Evolutionary conservation across 2,888 invertebrate genomes (phyloP), one percentile per base, ranked within the genome.

Genomic region (Axea sp.): DNA sequence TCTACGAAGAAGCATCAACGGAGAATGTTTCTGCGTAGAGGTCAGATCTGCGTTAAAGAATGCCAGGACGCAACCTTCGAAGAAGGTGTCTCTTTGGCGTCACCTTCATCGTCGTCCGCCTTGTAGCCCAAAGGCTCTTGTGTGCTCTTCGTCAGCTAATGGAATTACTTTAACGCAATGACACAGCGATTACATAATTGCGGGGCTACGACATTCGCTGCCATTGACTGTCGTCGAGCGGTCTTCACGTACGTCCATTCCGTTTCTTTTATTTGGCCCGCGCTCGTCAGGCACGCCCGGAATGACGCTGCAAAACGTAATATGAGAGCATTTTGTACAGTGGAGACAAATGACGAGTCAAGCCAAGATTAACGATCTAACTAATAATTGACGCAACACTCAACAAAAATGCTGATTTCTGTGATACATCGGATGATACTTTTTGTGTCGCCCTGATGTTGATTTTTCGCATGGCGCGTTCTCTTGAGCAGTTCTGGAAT

Each of bases 81-180:
- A 9, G 49, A 39, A 57, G 59, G 47, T 55, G 53, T 55, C 37
- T 65, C 37, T 24, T 37, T 7, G 37, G 4, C 28, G 22, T 24
- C 53, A 22, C 43, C n/a, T 15, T 17, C 45, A 11, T 37, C 55
- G 14, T 47, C 26, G 9, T 30, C n/a, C 26, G 14, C n/a, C 17
- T 39, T 11, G 33, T 39, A 33, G 31, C 33, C 43, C 51, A 31
- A 47, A 43, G 53, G 6, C 37, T 22, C 60, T 62, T 65, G 57
- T 35, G 53, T 43, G 68, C 57, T 64, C 67, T 68, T 72, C 81
- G 81, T 81, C 81, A 77, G 80, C 82, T 84, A 86, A 86, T 86
- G 85, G 82, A 86, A 85, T 85, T 83, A 85, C 85, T 85, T 83
- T 83, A 82, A 80, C 82, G 81, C 83, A 84, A 82, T 86, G 86